Conservation (phyloP, 1,140 invertebrate genomes). For the Rhyzopertha dominica region DNA sequence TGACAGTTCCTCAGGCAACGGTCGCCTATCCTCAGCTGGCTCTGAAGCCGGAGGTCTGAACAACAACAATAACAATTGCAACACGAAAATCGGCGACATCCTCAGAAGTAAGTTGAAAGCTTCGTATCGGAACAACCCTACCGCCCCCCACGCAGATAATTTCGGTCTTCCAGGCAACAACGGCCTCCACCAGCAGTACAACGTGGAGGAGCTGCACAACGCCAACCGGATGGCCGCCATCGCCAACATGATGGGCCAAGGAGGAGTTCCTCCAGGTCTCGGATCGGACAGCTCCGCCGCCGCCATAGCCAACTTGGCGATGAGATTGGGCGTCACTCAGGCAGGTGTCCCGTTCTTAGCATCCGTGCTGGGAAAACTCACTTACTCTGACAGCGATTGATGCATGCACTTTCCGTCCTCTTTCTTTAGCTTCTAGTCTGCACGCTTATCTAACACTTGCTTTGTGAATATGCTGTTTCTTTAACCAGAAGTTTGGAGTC, state of each 20-base stretch:
- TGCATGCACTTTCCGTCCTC: no score
- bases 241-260: slow-evolving; percentile 61
- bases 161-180: slow-evolving; percentile 40
- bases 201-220: slow-evolving; percentile 63
- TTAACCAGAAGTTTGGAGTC: no score
- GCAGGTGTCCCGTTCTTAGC: no score
- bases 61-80: slow-evolving; percentile 67
- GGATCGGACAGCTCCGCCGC: slow-evolving; percentile 47
- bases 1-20: slow-evolving; percentile 73
- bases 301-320: slow-evolving; percentile 71
- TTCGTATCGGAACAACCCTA: background rate
- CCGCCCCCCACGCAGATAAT: slow-evolving; percentile 6
- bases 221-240: slow-evolving; percentile 71
- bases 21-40: slow-evolving; percentile 69
- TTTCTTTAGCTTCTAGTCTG: no score
- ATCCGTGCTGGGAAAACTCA: no score
- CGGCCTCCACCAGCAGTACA: slow-evolving; percentile 56
- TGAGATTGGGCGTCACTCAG: slow-evolving; percentile 61
- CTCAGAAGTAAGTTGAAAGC: slow-evolving; percentile 49
- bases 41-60: slow-evolving; percentile 64
- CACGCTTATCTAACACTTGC: no score
- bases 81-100: slow-evolving; percentile 65
- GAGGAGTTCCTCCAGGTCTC: slow-evolving; percentile 45
- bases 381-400: no score
- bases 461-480: no score